phyloP scores from a whole-genome alignment of 2,797 vertebrate species.

The Alauda arvensis region DNA sequence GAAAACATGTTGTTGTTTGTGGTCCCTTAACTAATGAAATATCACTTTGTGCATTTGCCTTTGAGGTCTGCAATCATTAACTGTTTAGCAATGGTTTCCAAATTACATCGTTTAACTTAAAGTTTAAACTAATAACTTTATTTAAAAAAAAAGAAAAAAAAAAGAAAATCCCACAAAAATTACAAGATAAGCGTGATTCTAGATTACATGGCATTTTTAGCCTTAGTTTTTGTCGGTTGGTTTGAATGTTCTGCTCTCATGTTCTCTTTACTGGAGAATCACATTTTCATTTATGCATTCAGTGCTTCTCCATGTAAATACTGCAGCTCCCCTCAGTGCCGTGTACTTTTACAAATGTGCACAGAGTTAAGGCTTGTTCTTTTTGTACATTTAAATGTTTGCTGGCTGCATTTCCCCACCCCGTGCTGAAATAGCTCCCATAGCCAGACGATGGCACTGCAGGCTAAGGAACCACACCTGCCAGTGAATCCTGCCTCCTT shows the following conservation, averaged over 20 bases:
- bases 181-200: neutral
- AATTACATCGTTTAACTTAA: neutral
- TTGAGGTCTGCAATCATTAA: neutral
- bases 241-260: neutral
- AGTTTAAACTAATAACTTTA: neutral
- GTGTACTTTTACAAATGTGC: neutral
- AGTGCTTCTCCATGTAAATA: neutral
- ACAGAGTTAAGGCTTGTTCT: neutral
- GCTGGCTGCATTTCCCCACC: neutral
- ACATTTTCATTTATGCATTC: neutral
- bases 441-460: constrained; percentile 79
- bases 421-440: neutral
- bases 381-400: neutral
- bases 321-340: neutral
- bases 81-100: neutral
- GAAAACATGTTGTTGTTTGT: neutral
- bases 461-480: neutral
- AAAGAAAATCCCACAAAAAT: accelerated
- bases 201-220: neutral
- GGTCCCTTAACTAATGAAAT: neutral
- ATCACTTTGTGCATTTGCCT: neutral
- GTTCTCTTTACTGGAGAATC: neutral
- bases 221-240: neutral
- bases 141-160: neutral
- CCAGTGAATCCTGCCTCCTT: neutral